These are phyloP conservation scores for Lampropteryx suffumata DNA, from an alignment of 2,888 invertebrate species.

Conservation along the genomic window DNA sequence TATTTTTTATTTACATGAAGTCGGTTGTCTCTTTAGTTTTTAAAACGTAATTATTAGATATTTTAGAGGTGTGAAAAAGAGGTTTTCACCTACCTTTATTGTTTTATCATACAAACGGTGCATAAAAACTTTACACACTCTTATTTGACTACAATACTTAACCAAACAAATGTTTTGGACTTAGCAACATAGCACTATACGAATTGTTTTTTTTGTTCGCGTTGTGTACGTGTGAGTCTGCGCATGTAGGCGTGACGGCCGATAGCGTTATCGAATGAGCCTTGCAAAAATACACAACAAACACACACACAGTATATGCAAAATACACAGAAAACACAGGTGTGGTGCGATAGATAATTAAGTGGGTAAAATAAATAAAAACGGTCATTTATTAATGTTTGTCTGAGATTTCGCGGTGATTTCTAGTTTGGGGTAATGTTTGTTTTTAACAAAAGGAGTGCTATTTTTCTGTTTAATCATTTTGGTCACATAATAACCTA, in stretches of 20 bases:
- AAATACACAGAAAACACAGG: conserved; percentile 42
- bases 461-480: background rate
- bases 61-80: too few relatives aligned
- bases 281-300: conserved; percentile 82
- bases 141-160: conserved; percentile 19
- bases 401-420: conserved; percentile 39
- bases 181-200: conserved; percentile 58
- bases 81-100: too few relatives aligned
- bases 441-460: conserved; percentile 19
- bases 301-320: conserved; percentile 43
- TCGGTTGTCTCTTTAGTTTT: too few relatives aligned
- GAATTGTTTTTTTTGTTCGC: conserved; percentile 43
- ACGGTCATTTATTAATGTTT: conserved; percentile 34
- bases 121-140: too few relatives aligned
- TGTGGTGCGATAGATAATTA: conserved; percentile 51
- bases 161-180: conserved; percentile 49
- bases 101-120: too few relatives aligned
- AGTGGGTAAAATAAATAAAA: conserved; percentile 50
- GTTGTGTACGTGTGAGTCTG: conserved; percentile 46
- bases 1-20: too few relatives aligned
- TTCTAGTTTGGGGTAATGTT: conserved; percentile 26
- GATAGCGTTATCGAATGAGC: conserved; percentile 75
- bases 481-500: too few relatives aligned
- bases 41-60: too few relatives aligned
- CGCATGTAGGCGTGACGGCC: conserved; percentile 70